Percentiles rank a stretch among this genome's conserved stretches.
Evolutionary conservation across 2,113 vertebrate genomes (phyloP).

Genomic region (Xyrauchen texanus): DNA sequence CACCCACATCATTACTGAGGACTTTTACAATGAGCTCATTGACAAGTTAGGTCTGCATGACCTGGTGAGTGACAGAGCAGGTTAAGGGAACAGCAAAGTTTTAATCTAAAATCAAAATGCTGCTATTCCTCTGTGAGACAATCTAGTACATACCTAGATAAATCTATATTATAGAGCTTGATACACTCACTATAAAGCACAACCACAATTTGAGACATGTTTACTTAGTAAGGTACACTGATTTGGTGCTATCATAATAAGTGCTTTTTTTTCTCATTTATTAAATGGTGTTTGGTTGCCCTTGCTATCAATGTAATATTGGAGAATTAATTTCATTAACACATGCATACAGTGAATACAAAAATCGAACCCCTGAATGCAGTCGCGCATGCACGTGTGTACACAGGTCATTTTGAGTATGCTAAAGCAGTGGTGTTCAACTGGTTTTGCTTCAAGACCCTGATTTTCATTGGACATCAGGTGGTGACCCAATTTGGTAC

Average conservation of each 20-base stretch:
- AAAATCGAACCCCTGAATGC: too few species aligned
- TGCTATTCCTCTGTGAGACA: conserved; percentile 27
- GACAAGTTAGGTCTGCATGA: conserved; percentile 61
- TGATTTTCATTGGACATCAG: too few species aligned
- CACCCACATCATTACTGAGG: conserved; percentile 56
- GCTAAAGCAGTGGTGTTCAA: too few species aligned
- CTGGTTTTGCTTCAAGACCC: too few species aligned
- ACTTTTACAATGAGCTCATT: conserved; percentile 58
- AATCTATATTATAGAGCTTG: conserved; percentile 12
- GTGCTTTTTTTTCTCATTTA: too few species aligned
- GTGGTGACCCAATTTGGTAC: too few species aligned
- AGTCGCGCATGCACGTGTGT: too few species aligned
- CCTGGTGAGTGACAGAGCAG: conserved; percentile 61
- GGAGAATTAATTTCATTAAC: background rate
- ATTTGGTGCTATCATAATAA: background rate
- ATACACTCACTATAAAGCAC: conserved; percentile 8
- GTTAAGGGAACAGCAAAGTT: conserved; percentile 53
- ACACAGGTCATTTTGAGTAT: too few species aligned
- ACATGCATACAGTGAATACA: background rate
- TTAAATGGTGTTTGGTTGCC: background rate
- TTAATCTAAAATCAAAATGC: conserved; percentile 53
- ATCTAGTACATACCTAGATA: conserved; percentile 19
- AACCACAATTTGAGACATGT: too few species aligned
- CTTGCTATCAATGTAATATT: background rate
- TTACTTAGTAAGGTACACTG: background rate